Evolutionary conservation across 2,888 invertebrate species (phyloP), one percentile per base, ranked within the genome.

Genomic region (Andrena bucephala): DNA sequence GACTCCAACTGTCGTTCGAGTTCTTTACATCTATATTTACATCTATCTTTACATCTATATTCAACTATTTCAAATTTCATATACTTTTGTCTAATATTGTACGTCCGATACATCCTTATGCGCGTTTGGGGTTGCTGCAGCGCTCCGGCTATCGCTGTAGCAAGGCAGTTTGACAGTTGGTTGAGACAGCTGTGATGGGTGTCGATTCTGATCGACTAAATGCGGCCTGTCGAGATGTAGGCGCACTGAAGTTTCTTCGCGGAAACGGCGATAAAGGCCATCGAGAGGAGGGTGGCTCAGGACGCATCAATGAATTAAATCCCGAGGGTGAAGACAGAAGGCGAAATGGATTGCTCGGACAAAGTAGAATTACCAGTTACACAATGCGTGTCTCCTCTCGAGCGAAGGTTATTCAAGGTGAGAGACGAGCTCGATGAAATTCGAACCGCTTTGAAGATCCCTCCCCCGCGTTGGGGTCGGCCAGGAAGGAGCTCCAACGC

Each of bases 381-480:
- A 71, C 81, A 76, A 82, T 68, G 77, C 73, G 68, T 60, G 71
- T 36, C 54, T 29, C 24, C 24, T 29, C 2, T 0, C 48, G 7
- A 7, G 62, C 54, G 67, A 33, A 79, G 73, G 76, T 83, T 79
- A 66, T 65, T 59, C 72, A 83, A 85, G 83, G 78, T 73, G 85
- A 80, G 74, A 78, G 85, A 4, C 52, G 65, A 59, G 75, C 8
- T 27, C 69, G 79, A 74, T 68, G 86, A 86, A 86, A 85, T 78
- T 86, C 81, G 77, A 85, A 60, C 78, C 66, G 66, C 85, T 85
- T 81, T 79, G 85, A 86, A 81, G 83, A 80, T 73, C 74, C 66
- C 69, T 62, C 66, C 72, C 31, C 52, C 24, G 52, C 48, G 50
- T 50, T 50, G 57, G 2, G 75, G 73, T 71, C 62, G 66, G 29